Evolutionary conservation across 2,113 vertebrate species (phyloP).

Genomic region (Chamaetylas fuelleborni): DNA sequence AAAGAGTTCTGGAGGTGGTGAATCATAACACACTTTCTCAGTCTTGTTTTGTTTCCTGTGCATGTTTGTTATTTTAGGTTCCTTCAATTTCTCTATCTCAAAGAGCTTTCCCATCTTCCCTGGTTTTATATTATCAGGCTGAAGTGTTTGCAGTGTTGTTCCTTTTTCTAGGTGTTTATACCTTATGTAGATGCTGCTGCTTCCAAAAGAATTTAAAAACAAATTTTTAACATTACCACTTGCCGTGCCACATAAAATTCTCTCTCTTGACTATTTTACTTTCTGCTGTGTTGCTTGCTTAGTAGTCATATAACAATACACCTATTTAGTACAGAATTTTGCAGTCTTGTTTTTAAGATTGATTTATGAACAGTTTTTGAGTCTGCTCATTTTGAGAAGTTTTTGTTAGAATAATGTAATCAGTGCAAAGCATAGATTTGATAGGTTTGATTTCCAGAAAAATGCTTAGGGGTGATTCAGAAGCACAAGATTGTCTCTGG

Average conservation of each 20-base stretch:
- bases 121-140: neutral
- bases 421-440: neutral
- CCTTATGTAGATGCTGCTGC: neutral
- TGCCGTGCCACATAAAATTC: neutral
- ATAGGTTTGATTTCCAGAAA: neutral
- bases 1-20: neutral
- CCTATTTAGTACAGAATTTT: neutral
- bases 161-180: neutral
- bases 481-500: neutral
- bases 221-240: neutral
- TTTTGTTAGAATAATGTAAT: neutral
- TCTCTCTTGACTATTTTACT: neutral
- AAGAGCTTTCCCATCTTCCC: neutral
- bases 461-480: neutral
- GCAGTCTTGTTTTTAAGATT: neutral
- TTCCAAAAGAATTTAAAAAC: neutral
- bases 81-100: neutral
- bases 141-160: neutral
- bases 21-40: slow-evolving; percentile 26
- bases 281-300: neutral
- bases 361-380: neutral
- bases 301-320: neutral
- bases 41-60: slow-evolving; percentile 54
- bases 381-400: neutral
- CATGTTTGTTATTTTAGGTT: slow-evolving; percentile 28